These are phyloP conservation scores for Mylabris phalerata DNA, from an alignment of 1,140 invertebrate genomes.

Conservation along the genomic window DNA sequence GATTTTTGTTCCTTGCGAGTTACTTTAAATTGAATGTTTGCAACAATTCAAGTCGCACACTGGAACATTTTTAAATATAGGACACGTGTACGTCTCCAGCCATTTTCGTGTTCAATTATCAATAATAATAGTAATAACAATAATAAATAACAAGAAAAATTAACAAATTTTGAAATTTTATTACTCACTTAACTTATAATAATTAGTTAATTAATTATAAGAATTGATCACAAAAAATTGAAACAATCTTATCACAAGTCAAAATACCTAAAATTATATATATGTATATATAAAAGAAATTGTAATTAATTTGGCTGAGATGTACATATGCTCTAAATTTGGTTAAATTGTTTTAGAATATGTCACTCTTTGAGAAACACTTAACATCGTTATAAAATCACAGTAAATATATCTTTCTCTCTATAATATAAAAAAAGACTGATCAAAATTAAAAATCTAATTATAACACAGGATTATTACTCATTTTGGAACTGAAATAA, in stretches of 20 bases:
- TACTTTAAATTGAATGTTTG: not conserved
- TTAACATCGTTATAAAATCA: conserved; percentile 36
- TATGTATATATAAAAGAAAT: too few relatives aligned
- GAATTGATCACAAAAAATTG: too few relatives aligned
- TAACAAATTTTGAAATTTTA: too few relatives aligned
- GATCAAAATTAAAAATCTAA: conserved; percentile 6
- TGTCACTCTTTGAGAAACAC: conserved; percentile 21
- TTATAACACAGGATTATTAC: conserved; percentile 25
- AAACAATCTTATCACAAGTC: too few relatives aligned
- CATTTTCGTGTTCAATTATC: not conserved
- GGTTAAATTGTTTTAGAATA: conserved; percentile 2
- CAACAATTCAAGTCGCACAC: not conserved
- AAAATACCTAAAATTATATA: too few relatives aligned
- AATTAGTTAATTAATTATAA: too few relatives aligned
- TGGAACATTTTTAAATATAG: not conserved
- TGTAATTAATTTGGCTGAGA: too few relatives aligned
- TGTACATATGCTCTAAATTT: too few relatives aligned
- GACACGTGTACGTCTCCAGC: not conserved
- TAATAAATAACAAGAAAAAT: too few relatives aligned
- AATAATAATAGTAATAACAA: not conserved
- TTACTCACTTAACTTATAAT: too few relatives aligned
- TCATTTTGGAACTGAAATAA: conserved; percentile 28
- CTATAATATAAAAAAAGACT: conserved; percentile 25
- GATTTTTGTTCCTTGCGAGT: not conserved
- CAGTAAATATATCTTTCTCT: conserved; percentile 26